phyloP scores from a whole-genome alignment of 2,888 invertebrate genomes.

The Shargacucullia verbasci region DNA sequence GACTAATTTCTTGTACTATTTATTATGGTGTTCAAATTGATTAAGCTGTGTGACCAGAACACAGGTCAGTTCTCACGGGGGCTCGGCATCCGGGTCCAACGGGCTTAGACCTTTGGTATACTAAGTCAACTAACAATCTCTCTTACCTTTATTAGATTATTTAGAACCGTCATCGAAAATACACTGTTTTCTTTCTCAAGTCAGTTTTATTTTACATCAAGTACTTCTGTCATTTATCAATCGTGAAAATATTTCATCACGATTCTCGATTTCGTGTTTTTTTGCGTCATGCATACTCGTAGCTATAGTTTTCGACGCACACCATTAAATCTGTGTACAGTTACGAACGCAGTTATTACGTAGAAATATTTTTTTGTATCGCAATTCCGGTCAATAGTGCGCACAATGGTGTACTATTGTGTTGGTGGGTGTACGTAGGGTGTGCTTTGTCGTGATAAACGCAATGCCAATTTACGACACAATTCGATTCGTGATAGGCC shows the following conservation, averaged over 20 bases:
- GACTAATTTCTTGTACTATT: no score
- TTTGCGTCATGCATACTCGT: conserved; percentile 42
- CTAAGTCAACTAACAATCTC: conserved; percentile 6
- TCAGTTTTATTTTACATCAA: background rate
- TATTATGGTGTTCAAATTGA: background rate
- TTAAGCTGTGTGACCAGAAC: conserved; percentile 16
- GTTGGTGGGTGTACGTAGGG: conserved; percentile 16
- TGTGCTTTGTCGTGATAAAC: conserved; percentile 24
- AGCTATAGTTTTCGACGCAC: conserved; percentile 50
- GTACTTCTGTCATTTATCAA: conserved; percentile 8
- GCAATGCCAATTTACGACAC: conserved; percentile 28
- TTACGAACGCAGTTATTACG: conserved; percentile 31
- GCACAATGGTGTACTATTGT: conserved; percentile 38
- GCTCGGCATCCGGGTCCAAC: conserved; percentile 42
- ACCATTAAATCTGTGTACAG: conserved; percentile 43
- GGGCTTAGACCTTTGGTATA: conserved; percentile 41
- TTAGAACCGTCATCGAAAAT: background rate
- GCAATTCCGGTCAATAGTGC: conserved; percentile 36
- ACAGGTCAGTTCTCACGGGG: conserved; percentile 42
- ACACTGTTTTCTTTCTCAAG: background rate
- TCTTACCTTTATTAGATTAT: background rate
- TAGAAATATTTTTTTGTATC: conserved; percentile 34
- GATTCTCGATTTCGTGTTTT: conserved; percentile 23
- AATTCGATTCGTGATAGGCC: conserved; percentile 38
- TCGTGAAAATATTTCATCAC: conserved; percentile 26